These are phyloP conservation scores for Parotia lawesii DNA, from an alignment of 2,113 vertebrate genomes.

Conservation along the genomic window DNA sequence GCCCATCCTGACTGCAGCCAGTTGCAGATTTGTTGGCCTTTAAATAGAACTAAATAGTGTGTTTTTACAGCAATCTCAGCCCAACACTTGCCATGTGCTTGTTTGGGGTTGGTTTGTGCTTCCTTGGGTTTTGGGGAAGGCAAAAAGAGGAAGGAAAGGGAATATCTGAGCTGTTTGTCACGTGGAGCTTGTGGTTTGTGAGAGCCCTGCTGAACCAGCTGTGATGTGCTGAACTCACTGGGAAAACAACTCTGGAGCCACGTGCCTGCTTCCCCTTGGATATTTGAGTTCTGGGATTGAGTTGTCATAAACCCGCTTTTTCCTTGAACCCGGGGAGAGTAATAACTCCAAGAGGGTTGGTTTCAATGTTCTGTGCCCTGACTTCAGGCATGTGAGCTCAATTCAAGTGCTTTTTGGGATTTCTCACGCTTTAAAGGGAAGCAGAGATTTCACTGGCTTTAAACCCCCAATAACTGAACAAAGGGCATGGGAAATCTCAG, in stretches of 20 bases:
- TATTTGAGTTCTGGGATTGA: neutral
- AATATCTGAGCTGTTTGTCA: neutral
- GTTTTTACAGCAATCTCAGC: neutral
- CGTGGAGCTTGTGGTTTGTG: neutral
- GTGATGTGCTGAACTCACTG: neutral
- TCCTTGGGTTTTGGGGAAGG: neutral
- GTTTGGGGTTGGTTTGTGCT: neutral
- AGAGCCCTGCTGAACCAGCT: neutral
- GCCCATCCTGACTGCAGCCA: neutral
- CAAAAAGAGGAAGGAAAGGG: neutral
- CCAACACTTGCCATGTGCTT: neutral
- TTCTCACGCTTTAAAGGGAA: neutral
- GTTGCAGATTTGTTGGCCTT: neutral
- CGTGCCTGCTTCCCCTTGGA: neutral
- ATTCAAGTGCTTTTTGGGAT: neutral
- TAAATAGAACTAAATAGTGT: neutral
- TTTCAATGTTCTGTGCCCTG: rapidly evolving
- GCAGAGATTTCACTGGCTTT: neutral
- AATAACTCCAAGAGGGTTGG: neutral
- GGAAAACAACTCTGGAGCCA: neutral
- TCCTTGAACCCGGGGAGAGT: neutral
- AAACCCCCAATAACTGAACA: neutral
- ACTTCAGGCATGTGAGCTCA: neutral
- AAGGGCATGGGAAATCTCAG: rapidly evolving
- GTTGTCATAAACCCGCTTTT: neutral